These are phyloP conservation scores for Nudaria mundana DNA, from an alignment of 2,888 invertebrate genomes.

Conservation along the genomic window DNA sequence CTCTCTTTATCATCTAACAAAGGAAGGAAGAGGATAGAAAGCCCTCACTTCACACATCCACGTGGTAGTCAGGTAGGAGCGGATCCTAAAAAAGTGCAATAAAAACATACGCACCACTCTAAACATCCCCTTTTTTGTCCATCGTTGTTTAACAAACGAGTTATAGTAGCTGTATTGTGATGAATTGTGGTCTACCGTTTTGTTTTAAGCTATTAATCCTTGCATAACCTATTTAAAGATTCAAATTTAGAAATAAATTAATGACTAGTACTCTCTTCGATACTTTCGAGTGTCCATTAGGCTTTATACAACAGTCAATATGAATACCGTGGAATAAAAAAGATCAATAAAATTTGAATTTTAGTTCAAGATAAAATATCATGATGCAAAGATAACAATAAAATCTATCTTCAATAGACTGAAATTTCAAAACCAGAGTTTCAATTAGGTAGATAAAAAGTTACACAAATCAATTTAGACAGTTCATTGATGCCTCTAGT, in stretches of 20 bases:
- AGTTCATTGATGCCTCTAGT: constrained; percentile 54
- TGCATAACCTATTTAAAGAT: constrained; percentile 21
- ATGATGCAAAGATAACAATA: too few species aligned
- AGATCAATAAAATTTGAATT: too few species aligned
- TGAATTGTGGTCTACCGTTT: constrained; percentile 60
- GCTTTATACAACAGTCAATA: too few species aligned
- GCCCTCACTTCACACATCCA: constrained; percentile 59
- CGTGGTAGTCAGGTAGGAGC: constrained; percentile 74
- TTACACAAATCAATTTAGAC: constrained; percentile 70
- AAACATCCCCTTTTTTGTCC: constrained; percentile 76
- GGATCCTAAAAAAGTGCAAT: constrained; percentile 64
- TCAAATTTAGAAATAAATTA: constrained; percentile 17
- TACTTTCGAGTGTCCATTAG: too few species aligned
- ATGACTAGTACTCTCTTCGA: too few species aligned
- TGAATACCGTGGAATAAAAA: too few species aligned
- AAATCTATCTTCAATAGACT: too few species aligned
- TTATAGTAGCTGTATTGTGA: constrained; percentile 61
- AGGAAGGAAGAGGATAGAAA: constrained; percentile 43
- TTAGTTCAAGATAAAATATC: too few species aligned
- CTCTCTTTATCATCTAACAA: constrained; percentile 42
- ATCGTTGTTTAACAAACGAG: constrained; percentile 67
- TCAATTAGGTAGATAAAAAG: too few species aligned
- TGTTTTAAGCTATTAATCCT: constrained; percentile 23
- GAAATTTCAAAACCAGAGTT: too few species aligned
- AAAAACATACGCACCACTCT: constrained; percentile 68